These are phyloP conservation scores for Notolabrus celidotus DNA, from an alignment of 2,797 vertebrate genomes.

Conservation along the genomic window DNA sequence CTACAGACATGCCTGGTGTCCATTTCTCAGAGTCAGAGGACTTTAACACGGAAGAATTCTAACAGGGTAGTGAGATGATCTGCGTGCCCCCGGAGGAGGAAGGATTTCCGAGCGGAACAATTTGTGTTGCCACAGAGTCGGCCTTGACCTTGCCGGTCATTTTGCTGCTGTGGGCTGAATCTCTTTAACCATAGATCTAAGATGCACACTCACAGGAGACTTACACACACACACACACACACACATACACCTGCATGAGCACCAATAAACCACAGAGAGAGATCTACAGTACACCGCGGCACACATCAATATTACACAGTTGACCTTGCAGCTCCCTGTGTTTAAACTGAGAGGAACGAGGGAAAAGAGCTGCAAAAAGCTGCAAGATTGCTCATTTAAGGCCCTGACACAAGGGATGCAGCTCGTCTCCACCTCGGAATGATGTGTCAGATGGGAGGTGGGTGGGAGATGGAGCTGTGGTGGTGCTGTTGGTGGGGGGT, in stretches of 20 bases:
- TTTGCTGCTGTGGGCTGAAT: constrained; percentile 69
- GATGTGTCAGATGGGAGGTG: constrained; percentile 51
- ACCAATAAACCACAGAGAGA: constrained; percentile 54
- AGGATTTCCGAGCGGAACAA: constrained; percentile 72
- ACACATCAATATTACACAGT: constrained; percentile 63
- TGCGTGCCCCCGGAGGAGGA: constrained; percentile 55
- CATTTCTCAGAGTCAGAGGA: constrained; percentile 6
- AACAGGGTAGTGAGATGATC: constrained; percentile 51
- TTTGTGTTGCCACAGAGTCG: constrained; percentile 77
- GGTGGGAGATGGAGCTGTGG: constrained; percentile 28
- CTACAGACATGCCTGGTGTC: neutral
- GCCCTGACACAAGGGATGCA: constrained; percentile 11
- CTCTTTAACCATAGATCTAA: constrained; percentile 70
- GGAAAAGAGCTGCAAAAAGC: constrained; percentile 42
- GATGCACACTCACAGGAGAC: constrained; percentile 19
- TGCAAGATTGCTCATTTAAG: constrained; percentile 33
- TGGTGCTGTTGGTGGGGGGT: neutral
- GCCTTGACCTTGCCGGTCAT: constrained; percentile 79
- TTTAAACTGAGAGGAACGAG: constrained; percentile 56
- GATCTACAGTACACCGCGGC: constrained; percentile 32
- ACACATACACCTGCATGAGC: constrained; percentile 5
- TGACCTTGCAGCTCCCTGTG: constrained; percentile 72
- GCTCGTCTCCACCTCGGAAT: constrained; percentile 45
- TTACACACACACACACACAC: too few relatives aligned
- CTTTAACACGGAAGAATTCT: constrained; percentile 26